phyloP scores from a whole-genome alignment of 2,113 vertebrate genomes.

The Holacanthus passer region DNA sequence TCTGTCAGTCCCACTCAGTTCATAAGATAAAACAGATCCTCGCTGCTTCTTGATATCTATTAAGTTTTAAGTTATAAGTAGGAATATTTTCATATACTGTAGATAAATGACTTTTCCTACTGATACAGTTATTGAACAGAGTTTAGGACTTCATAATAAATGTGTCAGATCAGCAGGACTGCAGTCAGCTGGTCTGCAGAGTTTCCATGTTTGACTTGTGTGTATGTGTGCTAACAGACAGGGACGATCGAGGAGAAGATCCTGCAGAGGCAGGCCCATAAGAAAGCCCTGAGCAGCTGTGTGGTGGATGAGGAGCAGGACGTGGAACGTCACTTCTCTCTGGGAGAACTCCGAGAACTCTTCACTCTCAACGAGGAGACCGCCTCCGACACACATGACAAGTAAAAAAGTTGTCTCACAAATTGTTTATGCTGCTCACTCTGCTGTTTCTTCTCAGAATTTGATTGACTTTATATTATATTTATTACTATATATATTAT shows the following conservation, averaged over 20 bases:
- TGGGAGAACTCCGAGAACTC: slow-evolving; percentile 93
- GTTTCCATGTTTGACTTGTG: neutral
- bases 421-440: neutral
- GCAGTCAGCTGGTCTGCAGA: neutral
- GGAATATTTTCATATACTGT: neutral
- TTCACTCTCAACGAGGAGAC: slow-evolving; percentile 90
- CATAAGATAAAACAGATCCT: neutral
- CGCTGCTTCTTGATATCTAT: neutral
- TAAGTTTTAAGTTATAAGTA: neutral
- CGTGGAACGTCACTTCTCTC: slow-evolving; percentile 96
- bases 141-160: neutral
- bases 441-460: neutral
- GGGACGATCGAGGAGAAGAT: slow-evolving; percentile 99
- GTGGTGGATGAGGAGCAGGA: slow-evolving; percentile 98
- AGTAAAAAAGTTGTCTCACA: slow-evolving; percentile 75
- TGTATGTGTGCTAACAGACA: slow-evolving; percentile 81
- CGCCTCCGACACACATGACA: slow-evolving; percentile 94
- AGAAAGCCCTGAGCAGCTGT: slow-evolving; percentile 98
- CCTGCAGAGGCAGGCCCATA: slow-evolving; percentile 96
- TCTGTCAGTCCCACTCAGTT: slow-evolving; percentile 84
- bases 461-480: neutral
- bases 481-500: too few species aligned
- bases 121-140: neutral
- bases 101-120: neutral
- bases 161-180: neutral